Base-by-base conservation (phyloP, 2,888 invertebrate species). In the Anarsia innoxiella region DNA sequence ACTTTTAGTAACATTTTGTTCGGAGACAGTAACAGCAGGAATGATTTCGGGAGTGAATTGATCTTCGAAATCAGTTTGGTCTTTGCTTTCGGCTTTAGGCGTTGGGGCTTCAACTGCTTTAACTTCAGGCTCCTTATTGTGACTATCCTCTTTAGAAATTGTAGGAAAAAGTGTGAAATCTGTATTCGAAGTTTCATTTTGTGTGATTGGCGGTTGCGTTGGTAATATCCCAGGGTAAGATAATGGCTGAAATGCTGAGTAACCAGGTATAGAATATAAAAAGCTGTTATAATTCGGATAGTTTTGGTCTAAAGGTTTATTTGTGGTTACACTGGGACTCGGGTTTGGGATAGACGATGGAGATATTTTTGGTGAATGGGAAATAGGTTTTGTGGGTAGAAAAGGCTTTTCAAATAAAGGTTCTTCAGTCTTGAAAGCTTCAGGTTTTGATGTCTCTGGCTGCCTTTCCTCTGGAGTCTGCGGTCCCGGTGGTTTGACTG, bases 301-400 rank as follows among this genome's bases (percentile, higher is more conserved):
- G 0, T 69, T 69, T 27, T 4, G 8, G 32, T 80, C 80, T n/a
- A 60, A 52, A 34, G 58, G 74, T 41, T 73, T 78, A 1, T 67
- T 72, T 0, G 74, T 66, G 5, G 71, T 68, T 0, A 76, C 68
- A 31, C 80, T 84, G 1, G 85, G 84, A 39, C 63, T 85, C 1
- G 86, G 83, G 36, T 77, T 85, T 0, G 85, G 82, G 29, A 84
- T 84, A 0, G 86, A 85, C 1, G 85, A 85, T 2, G 83, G 85
- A 0, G 85, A 79, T 42, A 86, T 86, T 53, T 76, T 83, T 12
- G 78, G 71, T 1, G 77, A 73, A 46, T 80, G 75, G 1, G 73
- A 58, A 19, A 79, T 58, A 0, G 76, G 64, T 53, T 78, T 82
- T 0, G 70, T 53, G 10, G 66, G 61, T 23, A 70, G 11, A 38